Conservation (phyloP, 2,888 invertebrate genomes). For the Sabatieria punctata region DNA sequence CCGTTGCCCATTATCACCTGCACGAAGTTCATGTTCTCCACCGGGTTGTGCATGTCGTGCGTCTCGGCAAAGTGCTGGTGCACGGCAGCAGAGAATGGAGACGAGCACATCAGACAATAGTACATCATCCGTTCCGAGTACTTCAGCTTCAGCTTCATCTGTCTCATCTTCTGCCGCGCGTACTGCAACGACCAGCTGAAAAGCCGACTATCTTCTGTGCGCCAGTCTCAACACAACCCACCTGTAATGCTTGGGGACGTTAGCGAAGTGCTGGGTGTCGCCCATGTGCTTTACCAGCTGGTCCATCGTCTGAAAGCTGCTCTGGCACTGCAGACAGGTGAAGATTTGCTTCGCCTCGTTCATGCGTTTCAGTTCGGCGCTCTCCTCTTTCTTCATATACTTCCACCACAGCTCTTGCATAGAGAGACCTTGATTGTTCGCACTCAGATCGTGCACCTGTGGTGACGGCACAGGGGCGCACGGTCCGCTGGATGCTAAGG, state of each 20-base stretch:
- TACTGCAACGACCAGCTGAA: constrained; percentile 13
- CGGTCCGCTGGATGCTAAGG: too few relatives aligned
- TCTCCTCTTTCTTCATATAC: constrained; percentile 10
- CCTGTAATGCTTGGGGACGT: constrained; percentile 12
- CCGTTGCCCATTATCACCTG: constrained; percentile 6
- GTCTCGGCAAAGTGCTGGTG: constrained; percentile 9
- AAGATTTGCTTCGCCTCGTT: constrained; percentile 12
- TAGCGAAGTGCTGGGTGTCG: constrained; percentile 9
- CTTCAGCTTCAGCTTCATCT: constrained; percentile 12
- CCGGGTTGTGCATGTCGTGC: constrained; percentile 13
- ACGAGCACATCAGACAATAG: constrained; percentile 10
- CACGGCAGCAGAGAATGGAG: constrained; percentile 9
- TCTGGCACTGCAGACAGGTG: constrained; percentile 11
- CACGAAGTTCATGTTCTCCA: constrained; percentile 12
- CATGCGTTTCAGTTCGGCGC: constrained; percentile 9
- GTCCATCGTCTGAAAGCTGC: constrained; percentile 11
- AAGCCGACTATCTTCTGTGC: not conserved
- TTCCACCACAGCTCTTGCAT: constrained; percentile 9
- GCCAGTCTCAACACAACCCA: not conserved
- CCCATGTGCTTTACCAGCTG: constrained; percentile 12
- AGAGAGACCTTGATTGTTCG: too few relatives aligned
- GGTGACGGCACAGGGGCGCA: too few relatives aligned
- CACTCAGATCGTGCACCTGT: too few relatives aligned
- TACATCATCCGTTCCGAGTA: constrained; percentile 12
- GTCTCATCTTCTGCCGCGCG: constrained; percentile 12